Percentiles rank a stretch among this genome's conserved stretches.
phyloP scores from a whole-genome alignment of 53 echinoderm and acorn worm genomes.

The Patiria pectinifera region DNA sequence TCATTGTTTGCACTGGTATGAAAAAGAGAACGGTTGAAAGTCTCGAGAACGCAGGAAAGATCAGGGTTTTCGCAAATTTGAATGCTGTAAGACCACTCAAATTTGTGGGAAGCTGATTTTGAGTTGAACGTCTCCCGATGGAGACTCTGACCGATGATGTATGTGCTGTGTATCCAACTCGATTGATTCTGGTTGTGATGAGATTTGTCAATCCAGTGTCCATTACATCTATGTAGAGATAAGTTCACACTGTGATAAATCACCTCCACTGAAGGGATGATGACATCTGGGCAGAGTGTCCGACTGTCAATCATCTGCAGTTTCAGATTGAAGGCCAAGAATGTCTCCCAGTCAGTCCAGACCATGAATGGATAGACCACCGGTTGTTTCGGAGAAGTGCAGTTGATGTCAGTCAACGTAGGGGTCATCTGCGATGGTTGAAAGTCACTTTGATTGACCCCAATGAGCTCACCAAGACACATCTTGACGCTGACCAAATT shows the following conservation, averaged over 20 bases:
- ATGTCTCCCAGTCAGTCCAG: background rate
- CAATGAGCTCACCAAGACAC: background rate
- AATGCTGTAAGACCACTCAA: background rate
- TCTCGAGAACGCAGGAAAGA: slow-evolving; percentile 45
- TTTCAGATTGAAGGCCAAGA: background rate
- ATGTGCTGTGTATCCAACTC: background rate
- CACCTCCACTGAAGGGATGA: background rate
- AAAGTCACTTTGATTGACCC: background rate
- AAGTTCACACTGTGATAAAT: background rate
- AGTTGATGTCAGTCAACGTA: background rate
- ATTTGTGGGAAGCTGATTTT: background rate
- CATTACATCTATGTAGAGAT: background rate
- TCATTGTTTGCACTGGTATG: background rate
- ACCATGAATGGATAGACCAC: background rate
- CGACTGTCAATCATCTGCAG: background rate
- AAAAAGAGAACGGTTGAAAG: slow-evolving; percentile 62
- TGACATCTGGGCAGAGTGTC: background rate
- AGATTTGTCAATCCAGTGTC: background rate
- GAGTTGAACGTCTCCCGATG: background rate
- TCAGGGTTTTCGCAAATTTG: slow-evolving; percentile 32
- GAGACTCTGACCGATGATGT: background rate
- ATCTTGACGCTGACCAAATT: background rate
- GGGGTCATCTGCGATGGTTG: background rate
- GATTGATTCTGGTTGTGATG: background rate
- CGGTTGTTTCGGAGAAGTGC: background rate